These are phyloP conservation scores for Trichogramma pretiosum DNA, from an alignment of 1,140 invertebrate species.

Conservation along the genomic window DNA sequence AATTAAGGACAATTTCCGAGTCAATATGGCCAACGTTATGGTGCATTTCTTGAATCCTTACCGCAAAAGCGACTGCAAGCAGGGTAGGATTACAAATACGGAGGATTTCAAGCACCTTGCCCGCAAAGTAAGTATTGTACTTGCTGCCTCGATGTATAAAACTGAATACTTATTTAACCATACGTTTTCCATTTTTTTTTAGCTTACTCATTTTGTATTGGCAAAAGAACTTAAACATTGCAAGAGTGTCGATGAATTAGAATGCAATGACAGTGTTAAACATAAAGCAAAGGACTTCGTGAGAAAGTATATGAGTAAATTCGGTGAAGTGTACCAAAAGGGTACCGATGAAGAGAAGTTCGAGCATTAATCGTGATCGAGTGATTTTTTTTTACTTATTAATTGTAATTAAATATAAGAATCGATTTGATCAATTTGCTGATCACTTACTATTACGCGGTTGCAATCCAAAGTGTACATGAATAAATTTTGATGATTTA, in stretches of 20 bases:
- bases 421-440: constrained; percentile 2
- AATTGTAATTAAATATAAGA: no score
- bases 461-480: no score
- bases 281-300: constrained; percentile 92
- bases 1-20: constrained; percentile 82
- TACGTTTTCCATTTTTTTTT: constrained; percentile 34
- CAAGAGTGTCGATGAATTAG: constrained; percentile 73
- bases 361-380: constrained; percentile 23
- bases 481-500: no score
- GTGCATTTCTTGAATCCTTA: constrained; percentile 86
- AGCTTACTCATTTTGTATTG: constrained; percentile 95
- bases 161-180: not conserved
- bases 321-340: constrained; percentile 62
- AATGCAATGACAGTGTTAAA: constrained; percentile 86
- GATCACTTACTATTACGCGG: constrained; percentile 21
- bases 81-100: constrained; percentile 76
- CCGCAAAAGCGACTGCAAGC: constrained; percentile 71
- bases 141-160: not conserved
- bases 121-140: constrained; percentile 80
- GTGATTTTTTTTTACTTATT: constrained; percentile 37
- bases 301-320: constrained; percentile 92
- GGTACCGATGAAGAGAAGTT: constrained; percentile 51
- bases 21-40: constrained; percentile 82
- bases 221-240: constrained; percentile 92
- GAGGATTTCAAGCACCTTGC: constrained; percentile 95